Base-by-base conservation (phyloP, 2,113 vertebrate species). In the Semicossyphus pulcher region DNA sequence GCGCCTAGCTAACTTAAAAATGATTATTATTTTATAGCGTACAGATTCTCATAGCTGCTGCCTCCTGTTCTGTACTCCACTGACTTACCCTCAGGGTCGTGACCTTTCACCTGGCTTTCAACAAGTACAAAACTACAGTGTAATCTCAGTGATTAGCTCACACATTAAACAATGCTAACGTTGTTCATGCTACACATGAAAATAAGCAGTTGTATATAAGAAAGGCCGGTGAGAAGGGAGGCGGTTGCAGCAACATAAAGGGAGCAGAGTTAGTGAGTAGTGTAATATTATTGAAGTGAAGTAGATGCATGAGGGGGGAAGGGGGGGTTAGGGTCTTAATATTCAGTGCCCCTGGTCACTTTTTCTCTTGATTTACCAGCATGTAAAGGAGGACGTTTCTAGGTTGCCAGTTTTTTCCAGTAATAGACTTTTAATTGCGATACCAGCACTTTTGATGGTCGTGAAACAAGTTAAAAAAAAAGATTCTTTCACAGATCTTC, bases 361-460 rank as follows among this genome's bases (percentile, higher is more conserved):
- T 57, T 21, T 63, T 83, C 56, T 41, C 21, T 54, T 66, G 16
- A 44, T 10, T 68, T 62, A 83, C 83, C 79, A 76, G 75, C 83
- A 86, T 86, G 77, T 86, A 76, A 75, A 80, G 25, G 20, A 52
- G 4, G 28, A 28, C 2, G 1, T 67, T 78, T 79, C n/a, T 54
- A 69, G 52, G 36, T 74, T 70, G 23, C 44, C 65, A 32, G 10
- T 75, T 81, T 86, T 37, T 64, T 75, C 72, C 26, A 57, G 48
- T 54, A n/a, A 28, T 20, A 72, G 28, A 70, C 53, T 53, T 82
- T 61, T 76, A 65, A 76, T 78, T 84, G 65, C 57, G 67, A 86
- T 83, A 89, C 89, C 86, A 90, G 89, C 89, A 89, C 75, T 91
- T 89, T 84, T 86, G 41, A 86, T 54, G 66, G 63, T 61, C 25